Conservation (phyloP, 2,113 vertebrate species). For the Pollimyrus isidori region DNA sequence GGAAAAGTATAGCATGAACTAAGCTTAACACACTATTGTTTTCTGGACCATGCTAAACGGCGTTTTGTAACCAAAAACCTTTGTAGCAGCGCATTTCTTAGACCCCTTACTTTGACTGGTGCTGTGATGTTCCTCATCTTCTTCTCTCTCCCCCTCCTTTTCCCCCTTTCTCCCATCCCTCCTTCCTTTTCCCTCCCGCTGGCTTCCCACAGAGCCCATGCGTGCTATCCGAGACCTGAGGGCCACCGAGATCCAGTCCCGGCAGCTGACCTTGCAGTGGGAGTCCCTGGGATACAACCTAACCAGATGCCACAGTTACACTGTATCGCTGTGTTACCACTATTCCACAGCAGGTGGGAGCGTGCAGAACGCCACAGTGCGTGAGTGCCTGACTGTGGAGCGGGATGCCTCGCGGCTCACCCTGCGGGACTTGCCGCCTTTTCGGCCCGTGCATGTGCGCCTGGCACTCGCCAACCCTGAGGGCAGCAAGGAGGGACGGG, state of each 20-base stretch:
- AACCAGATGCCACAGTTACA: conserved; percentile 88
- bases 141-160: not conserved
- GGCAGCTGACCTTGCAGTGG: conserved; percentile 85
- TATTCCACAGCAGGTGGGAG: conserved; percentile 63
- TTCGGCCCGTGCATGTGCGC: conserved; percentile 70
- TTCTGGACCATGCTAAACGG: not conserved
- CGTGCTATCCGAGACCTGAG: conserved; percentile 80
- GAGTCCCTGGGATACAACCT: conserved; percentile 90
- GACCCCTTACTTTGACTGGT: not conserved
- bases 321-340: conserved; percentile 80
- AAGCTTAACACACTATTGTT: not conserved
- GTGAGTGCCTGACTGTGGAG: conserved; percentile 83
- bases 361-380: conserved; percentile 75
- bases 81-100: not conserved
- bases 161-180: not conserved
- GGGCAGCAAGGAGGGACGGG: conserved; percentile 86
- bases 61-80: not conserved
- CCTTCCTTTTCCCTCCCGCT: not conserved
- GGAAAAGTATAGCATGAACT: not conserved
- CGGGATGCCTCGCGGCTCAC: conserved; percentile 68
- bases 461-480: conserved; percentile 81
- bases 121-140: not conserved
- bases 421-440: conserved; percentile 81
- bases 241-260: conserved; percentile 80
- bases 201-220: conserved; percentile 74